These are phyloP conservation scores for Muschampia plurimacula DNA, from an alignment of 2,888 invertebrate genomes.

Conservation along the genomic window DNA sequence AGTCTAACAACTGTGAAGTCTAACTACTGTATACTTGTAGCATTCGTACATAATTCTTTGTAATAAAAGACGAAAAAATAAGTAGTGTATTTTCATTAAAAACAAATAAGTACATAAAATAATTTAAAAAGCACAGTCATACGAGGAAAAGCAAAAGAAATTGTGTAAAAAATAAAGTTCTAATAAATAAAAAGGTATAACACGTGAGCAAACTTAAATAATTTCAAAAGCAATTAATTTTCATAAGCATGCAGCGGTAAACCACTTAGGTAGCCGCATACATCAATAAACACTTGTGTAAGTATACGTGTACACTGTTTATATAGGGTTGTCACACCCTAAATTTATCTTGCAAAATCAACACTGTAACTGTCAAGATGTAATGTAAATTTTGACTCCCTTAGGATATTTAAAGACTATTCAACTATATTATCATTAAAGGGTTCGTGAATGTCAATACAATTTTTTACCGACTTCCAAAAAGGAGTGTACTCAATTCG, in stretches of 20 bases:
- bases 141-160: background rate
- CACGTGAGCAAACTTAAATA: background rate
- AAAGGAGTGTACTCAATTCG: too few species aligned
- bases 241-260: slow-evolving; percentile 4
- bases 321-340: background rate
- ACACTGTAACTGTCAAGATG: too few species aligned
- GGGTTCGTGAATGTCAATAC: too few species aligned
- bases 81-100: too few species aligned
- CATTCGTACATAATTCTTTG: too few species aligned
- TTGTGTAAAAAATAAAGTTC: background rate
- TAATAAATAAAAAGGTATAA: background rate
- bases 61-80: too few species aligned
- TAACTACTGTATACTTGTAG: too few species aligned
- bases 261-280: slow-evolving; percentile 15
- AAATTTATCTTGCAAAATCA: background rate
- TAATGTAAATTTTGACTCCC: too few species aligned
- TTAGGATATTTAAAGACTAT: too few species aligned
- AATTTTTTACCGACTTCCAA: too few species aligned
- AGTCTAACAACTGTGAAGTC: too few species aligned
- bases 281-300: slow-evolving; percentile 10
- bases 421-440: too few species aligned
- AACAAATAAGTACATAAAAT: background rate
- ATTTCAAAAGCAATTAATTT: slow-evolving; percentile 4
- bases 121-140: background rate
- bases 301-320: background rate